These are phyloP conservation scores for Boleophthalmus pectinirostris DNA, from an alignment of 2,113 vertebrate genomes.

Conservation along the genomic window DNA sequence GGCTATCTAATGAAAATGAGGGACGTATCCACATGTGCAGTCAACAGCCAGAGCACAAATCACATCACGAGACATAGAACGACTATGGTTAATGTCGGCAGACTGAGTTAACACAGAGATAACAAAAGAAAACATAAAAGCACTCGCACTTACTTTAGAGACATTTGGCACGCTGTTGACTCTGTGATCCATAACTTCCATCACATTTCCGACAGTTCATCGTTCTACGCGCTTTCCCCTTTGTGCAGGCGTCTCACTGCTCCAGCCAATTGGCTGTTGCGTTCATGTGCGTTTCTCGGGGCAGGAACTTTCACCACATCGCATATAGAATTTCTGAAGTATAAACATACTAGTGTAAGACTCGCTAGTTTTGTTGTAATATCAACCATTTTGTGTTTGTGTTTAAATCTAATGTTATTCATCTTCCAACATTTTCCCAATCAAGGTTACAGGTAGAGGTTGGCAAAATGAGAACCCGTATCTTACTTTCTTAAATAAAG, in stretches of 20 bases:
- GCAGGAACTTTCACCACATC: constrained; percentile 6
- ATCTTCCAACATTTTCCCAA: too few species aligned
- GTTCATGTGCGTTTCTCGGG: constrained; percentile 18
- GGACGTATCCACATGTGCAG: neutral
- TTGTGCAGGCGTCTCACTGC: neutral
- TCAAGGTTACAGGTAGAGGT: too few species aligned
- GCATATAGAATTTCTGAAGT: too few species aligned
- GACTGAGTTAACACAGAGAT: neutral
- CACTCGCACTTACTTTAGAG: constrained; percentile 45
- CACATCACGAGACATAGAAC: neutral
- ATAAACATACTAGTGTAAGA: too few species aligned
- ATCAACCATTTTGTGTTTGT: neutral
- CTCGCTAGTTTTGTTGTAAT: too few species aligned
- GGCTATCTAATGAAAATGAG: neutral
- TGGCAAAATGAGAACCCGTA: too few species aligned
- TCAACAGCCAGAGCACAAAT: too few species aligned
- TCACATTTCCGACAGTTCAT: constrained; percentile 31
- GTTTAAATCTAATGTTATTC: neutral
- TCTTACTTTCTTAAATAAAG: too few species aligned
- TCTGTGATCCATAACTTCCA: constrained; percentile 5
- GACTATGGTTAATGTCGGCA: neutral
- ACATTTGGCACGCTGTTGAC: neutral
- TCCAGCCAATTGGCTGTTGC: constrained; percentile 28
- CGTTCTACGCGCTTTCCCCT: neutral
- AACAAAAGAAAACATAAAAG: neutral